These are phyloP conservation scores for Mimachlamys varia DNA, from an alignment of 2,888 invertebrate species.

Conservation along the genomic window DNA sequence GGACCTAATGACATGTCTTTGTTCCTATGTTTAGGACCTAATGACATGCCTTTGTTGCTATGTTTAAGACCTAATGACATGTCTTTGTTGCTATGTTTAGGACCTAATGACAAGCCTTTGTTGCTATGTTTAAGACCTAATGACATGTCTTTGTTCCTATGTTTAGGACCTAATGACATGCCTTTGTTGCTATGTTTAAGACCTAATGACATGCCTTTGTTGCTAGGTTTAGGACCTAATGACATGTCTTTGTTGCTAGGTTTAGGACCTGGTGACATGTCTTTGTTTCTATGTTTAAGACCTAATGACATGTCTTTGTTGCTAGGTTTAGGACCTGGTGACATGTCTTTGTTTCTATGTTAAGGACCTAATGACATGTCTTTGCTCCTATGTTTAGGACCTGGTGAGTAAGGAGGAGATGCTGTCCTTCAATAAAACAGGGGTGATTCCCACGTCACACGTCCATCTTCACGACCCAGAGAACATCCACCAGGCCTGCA, in stretches of 20 bases:
- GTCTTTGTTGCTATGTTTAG: slow-evolving; percentile 42
- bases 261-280: slow-evolving; percentile 85
- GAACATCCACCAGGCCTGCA: slow-evolving; percentile 94
- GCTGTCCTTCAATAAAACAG: slow-evolving; percentile 94
- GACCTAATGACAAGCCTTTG: slow-evolving; percentile 84
- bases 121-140: slow-evolving; percentile 82
- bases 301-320: slow-evolving; percentile 84
- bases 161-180: slow-evolving; percentile 85
- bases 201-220: slow-evolving; percentile 84
- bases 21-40: slow-evolving; percentile 81
- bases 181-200: slow-evolving; percentile 53
- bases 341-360: slow-evolving; percentile 72
- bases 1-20: slow-evolving; percentile 85
- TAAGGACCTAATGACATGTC: slow-evolving; percentile 84
- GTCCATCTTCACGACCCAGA: slow-evolving; percentile 97
- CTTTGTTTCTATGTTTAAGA: slow-evolving; percentile 59
- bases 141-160: slow-evolving; percentile 81
- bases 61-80: slow-evolving; percentile 85
- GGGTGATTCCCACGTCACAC: slow-evolving; percentile 95
- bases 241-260: slow-evolving; percentile 72
- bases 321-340: slow-evolving; percentile 83
- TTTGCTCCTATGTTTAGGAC: slow-evolving; percentile 60
- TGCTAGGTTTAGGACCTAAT: slow-evolving; percentile 83
- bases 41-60: slow-evolving; percentile 82
- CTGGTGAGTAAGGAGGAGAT: slow-evolving; percentile 95